A percentile compares a stretch with the other conserved stretches of the same genome.
Conservation (phyloP, 2,888 invertebrate species). For the Embidobia sp. region DNA sequence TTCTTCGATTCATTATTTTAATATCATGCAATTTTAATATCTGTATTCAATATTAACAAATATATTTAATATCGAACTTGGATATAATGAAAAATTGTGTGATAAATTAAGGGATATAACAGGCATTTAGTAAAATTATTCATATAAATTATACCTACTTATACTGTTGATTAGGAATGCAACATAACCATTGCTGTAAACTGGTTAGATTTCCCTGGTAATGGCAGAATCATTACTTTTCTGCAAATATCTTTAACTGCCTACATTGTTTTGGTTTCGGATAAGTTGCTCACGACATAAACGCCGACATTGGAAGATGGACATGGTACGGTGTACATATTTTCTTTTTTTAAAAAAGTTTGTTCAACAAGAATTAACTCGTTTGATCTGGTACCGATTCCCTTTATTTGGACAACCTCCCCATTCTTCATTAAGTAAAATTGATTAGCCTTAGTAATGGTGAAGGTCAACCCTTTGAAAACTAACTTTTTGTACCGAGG, state of each 20-base stretch:
- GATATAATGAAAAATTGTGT: too few species aligned
- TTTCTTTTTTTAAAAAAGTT: not conserved
- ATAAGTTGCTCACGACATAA: not conserved
- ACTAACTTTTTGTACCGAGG: constrained; percentile 2
- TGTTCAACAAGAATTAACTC: constrained; percentile 1
- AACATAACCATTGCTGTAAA: too few species aligned
- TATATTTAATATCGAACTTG: too few species aligned
- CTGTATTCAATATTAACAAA: too few species aligned
- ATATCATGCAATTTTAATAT: too few species aligned
- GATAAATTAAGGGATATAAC: too few species aligned
- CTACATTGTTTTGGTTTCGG: not conserved
- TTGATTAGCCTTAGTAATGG: not conserved
- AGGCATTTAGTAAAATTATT: too few species aligned
- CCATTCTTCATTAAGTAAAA: not conserved
- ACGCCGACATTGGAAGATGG: constrained; percentile 3
- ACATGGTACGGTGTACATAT: constrained; percentile 13
- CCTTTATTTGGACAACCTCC: constrained; percentile 5
- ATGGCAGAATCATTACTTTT: constrained; percentile 6
- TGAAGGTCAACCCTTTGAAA: not conserved
- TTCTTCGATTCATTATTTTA: too few species aligned
- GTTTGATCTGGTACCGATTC: not conserved
- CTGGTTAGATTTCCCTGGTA: not conserved
- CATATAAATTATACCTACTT: too few species aligned
- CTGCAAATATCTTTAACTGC: constrained; percentile 1
- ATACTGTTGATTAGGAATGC: too few species aligned